These are phyloP conservation scores for Meloidogyne chitwoodi DNA, from an alignment of 1,140 invertebrate species.

Conservation along the genomic window DNA sequence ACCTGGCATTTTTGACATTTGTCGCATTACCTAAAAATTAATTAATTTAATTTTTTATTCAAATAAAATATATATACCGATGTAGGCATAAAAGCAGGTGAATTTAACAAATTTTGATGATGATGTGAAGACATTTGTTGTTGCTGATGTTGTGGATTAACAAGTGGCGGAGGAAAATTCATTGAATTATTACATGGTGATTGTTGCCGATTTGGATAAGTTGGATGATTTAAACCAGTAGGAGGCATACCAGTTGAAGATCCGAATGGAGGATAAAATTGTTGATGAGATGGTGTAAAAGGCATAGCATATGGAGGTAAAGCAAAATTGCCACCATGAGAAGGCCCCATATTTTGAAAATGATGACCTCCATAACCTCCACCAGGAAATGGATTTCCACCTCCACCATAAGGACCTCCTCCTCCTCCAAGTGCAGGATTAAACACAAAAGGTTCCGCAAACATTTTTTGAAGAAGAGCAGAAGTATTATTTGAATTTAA, in stretches of 20 bases:
- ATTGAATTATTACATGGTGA: not conserved
- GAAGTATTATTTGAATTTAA: not conserved
- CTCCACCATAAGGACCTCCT: not conserved
- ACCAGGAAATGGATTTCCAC: not conserved
- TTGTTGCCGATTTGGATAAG: not conserved
- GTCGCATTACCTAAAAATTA: conserved; percentile 25
- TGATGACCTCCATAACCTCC: conserved; percentile 4
- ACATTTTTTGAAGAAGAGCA: conserved; percentile 10
- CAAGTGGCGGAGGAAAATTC: conserved; percentile 9
- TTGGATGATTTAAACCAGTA: not conserved
- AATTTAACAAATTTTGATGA: conserved; percentile 19
- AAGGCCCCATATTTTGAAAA: not conserved
- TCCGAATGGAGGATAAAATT: not conserved
- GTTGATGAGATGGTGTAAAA: not conserved
- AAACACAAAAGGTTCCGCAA: not conserved
- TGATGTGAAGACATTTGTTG: not conserved
- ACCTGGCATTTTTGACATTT: conserved; percentile 21
- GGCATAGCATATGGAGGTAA: not conserved
- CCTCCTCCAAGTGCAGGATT: not conserved
- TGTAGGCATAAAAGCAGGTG: conserved; percentile 17
- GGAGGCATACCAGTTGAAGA: too few relatives aligned
- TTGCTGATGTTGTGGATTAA: conserved; percentile 5
- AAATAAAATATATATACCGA: not conserved
- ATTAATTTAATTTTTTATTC: too few relatives aligned
- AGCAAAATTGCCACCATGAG: not conserved